Percentiles rank a stretch among this genome's conserved stretches.
These are phyloP conservation scores for Heliconius hewitsoni DNA, from an alignment of 1,140 invertebrate genomes.

Conservation along the genomic window DNA sequence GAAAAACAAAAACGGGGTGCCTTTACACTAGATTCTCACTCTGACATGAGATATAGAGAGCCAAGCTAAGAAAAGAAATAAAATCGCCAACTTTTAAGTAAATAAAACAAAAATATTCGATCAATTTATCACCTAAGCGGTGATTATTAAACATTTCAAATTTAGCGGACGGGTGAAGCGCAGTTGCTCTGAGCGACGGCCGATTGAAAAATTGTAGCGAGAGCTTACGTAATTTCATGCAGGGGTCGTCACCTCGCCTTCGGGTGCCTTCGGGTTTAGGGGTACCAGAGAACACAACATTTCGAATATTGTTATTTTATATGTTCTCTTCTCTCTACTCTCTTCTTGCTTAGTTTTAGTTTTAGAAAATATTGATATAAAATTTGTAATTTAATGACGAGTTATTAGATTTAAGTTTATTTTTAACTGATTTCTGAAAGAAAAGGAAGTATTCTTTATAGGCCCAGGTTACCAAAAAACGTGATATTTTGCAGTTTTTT, in stretches of 20 bases:
- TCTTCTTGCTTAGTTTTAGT: too few relatives aligned
- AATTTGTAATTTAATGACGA: too few relatives aligned
- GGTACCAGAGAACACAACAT: background rate
- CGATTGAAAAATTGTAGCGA: constrained; percentile 71
- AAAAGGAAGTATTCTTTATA: too few relatives aligned
- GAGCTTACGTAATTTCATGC: constrained; percentile 60
- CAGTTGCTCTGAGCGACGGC: constrained; percentile 52
- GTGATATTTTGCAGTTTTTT: too few relatives aligned
- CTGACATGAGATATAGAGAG: too few relatives aligned
- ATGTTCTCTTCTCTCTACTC: too few relatives aligned
- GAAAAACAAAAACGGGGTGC: too few relatives aligned
- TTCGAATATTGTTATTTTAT: background rate
- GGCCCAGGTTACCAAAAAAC: too few relatives aligned
- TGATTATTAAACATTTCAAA: constrained; percentile 61
- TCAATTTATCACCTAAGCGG: constrained; percentile 50
- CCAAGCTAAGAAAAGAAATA: too few relatives aligned
- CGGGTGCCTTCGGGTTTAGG: constrained; percentile 33
- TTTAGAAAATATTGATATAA: too few relatives aligned
- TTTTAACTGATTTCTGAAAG: background rate
- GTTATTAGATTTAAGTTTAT: background rate
- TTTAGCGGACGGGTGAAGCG: constrained; percentile 53
- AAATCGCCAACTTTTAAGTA: background rate
- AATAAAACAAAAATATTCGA: background rate
- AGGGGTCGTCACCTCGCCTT: constrained; percentile 30
- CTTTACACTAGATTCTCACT: too few relatives aligned